Base-by-base conservation (phyloP, 2,888 invertebrate species). In the Anagyrus pseudococci region DNA sequence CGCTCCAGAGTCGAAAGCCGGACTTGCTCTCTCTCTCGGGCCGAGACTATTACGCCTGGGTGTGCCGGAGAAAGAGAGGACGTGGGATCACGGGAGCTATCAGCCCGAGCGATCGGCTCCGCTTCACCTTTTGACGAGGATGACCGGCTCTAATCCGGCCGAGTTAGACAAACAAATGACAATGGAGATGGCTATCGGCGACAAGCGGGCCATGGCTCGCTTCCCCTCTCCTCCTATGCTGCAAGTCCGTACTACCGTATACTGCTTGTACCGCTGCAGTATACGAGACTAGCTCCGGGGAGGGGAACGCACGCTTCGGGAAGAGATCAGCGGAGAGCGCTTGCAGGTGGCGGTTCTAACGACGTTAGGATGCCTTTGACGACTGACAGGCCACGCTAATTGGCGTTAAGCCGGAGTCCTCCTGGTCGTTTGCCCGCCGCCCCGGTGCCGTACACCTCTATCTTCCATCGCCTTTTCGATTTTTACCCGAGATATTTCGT, bases 81-180 rank as follows among this genome's bases (percentile, higher is more conserved):
- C 17, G 37, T 23, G 41, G 57, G 53, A 49, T 49, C 46, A 47
- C 29, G 55, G 47, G 57, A 50, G n/a, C n/a, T 70, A 68, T 70
- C 71, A 70, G 25, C 26, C 64, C 26, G 68, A 53, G 55, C 66
- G 69, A 76, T 74, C 72, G 71, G 64, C n/a, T n/a, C n/a, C n/a
- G 72, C 75, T 76, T 74, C 67, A 52, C 69, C 73, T 79, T 80
- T 80, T 80, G 79, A 79, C 76, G 75, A 70, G 73, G 72, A 79
- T 80, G 79, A 75, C 75, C 71, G 69, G 71, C 73, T 72, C 72
- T 73, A 73, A 74, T 73, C 71, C 70, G 71, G 67, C 66, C 59
- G 41, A 77, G 75, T 76, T 79, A 77, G 77, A 79, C 77, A 79
- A 80, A 79, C 79, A 78, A 78, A 79, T 79, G 78, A 79, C 78